Evolutionary conservation across 1,140 invertebrate species (phyloP), one percentile per base, ranked within the genome.

Genomic region (Procambarus clarkii): DNA sequence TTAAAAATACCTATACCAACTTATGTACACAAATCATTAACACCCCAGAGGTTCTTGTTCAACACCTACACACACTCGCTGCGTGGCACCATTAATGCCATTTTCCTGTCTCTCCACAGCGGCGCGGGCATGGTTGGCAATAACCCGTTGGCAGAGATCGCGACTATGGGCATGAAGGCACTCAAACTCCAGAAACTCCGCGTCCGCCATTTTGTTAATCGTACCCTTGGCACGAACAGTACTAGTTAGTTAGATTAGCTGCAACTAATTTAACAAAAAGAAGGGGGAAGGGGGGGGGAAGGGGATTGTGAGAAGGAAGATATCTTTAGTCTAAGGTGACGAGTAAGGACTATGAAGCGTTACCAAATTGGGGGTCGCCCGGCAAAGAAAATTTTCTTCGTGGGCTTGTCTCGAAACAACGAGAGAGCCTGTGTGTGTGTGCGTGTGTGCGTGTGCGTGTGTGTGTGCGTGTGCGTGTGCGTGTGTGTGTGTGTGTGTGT

Each of bases 181-280:
- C 88, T 93, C 64, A 92, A 93, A 50, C 85, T 93, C 82, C 93
- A 93, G 88, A 93, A 93, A 44, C 83, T 93, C 13, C 71, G 93
- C 9, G 93, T 93, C 45, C 92, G 93, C 44, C 34, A 92, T 58
- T 93, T 93, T 34, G 92, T 93, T n/a, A 92, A 89, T 60, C 90
- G 93, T 58, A 93, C 93, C 64, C 78, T 93, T 4, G 92, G 93
- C 24, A 78, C 83, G 54, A 91, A 76, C 89, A 84, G 18, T 9
- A 83, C 88, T 18, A 91, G 89, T 91, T 86, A 86, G 82, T 91
- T 44, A 58, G 21, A 15, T 18, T 46, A 76, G 50, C 4, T 9
- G 4, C 50, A 8, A 3, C 50, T 54, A 54, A 4, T 13, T 9
- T 1, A 54, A 54, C 34, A 34, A 71, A 21, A 76, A 34, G 83